phyloP scores from a whole-genome alignment of 64 coral and sea anemone species.

The Montipora capricornis region DNA sequence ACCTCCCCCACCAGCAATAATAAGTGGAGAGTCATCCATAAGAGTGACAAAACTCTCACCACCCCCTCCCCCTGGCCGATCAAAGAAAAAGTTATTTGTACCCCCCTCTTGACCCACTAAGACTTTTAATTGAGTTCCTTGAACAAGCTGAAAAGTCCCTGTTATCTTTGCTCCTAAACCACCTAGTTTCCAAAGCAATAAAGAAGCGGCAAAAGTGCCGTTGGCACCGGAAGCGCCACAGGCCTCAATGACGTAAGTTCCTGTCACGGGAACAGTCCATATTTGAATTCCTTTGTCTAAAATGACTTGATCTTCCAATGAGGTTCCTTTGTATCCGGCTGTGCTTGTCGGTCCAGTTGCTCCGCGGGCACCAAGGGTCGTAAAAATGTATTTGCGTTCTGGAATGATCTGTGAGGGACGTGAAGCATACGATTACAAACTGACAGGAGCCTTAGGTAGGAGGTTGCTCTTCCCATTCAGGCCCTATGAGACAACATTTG shows the following conservation, averaged over 20 bases:
- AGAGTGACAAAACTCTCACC: no score
- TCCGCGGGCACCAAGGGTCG: conserved; percentile 60
- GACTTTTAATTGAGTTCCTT: conserved; percentile 36
- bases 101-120: conserved; percentile 9
- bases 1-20: no score
- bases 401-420: not conserved
- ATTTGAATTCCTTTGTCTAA: conserved; percentile 65
- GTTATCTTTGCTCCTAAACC: conserved; percentile 42
- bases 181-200: not conserved
- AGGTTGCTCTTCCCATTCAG: no score
- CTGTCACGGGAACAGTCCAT: conserved; percentile 75
- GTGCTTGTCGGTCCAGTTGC: conserved; percentile 55
- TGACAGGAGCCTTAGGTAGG: no score
- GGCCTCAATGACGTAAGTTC: conserved; percentile 70
- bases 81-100: no score
- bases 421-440: no score
- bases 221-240: conserved; percentile 59
- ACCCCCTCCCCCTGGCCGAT: no score
- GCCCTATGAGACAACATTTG: no score
- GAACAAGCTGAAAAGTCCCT: conserved; percentile 21
- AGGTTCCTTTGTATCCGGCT: conserved; percentile 67
- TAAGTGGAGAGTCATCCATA: no score
- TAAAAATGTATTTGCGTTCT: conserved; percentile 23
- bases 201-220: not conserved
- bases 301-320: conserved; percentile 57